phyloP scores from a whole-genome alignment of 1,140 invertebrate species.

The Polyergus mexicanus region DNA sequence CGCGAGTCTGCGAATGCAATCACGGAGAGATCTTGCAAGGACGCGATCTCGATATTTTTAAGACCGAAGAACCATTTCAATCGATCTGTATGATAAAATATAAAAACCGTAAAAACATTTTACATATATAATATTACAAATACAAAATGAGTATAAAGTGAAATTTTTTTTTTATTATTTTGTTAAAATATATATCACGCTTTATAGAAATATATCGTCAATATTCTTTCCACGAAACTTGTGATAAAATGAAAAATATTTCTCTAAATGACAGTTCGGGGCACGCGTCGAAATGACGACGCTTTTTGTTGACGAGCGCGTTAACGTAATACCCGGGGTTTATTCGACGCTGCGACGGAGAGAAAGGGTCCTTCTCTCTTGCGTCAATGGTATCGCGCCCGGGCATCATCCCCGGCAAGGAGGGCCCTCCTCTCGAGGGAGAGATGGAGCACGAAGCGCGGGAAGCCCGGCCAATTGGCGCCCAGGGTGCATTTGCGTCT shows the following conservation, averaged over 20 bases:
- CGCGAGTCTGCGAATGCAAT: background rate
- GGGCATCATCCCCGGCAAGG: conserved; percentile 66
- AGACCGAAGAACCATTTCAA: background rate
- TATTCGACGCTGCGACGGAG: conserved; percentile 7
- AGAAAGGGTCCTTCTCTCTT: conserved; percentile 34
- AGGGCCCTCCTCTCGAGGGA: conserved; percentile 80
- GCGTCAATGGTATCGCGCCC: conserved; percentile 53
- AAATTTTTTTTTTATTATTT: background rate
- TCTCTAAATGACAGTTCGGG: background rate
- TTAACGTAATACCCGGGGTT: conserved; percentile 67
- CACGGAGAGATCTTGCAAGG: background rate
- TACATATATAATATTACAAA: background rate
- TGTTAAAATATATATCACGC: background rate
- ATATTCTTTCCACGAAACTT: background rate
- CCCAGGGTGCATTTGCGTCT: conserved; percentile 85
- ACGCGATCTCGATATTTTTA: background rate
- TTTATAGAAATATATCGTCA: background rate
- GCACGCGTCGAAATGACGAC: background rate
- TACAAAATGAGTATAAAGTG: background rate
- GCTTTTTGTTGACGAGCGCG: conserved; percentile 57
- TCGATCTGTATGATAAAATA: background rate
- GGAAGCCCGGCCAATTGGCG: conserved; percentile 83
- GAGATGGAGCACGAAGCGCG: conserved; percentile 81
- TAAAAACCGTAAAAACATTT: background rate
- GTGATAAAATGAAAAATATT: background rate